Conservation (phyloP, 2,797 vertebrate species). For the Sebastiscus albofasciatus region DNA sequence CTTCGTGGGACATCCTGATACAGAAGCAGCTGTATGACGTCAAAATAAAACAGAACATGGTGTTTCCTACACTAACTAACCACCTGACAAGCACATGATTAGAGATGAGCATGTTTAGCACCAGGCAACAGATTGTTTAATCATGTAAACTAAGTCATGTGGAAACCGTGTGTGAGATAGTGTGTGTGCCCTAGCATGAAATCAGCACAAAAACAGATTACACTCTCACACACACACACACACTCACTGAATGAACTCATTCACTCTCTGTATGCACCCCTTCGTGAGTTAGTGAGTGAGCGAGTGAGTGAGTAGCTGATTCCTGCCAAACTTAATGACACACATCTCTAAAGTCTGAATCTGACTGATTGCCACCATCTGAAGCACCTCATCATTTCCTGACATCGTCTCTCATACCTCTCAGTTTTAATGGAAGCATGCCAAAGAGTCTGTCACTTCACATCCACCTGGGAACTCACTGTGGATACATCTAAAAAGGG, state of each 20-base stretch:
- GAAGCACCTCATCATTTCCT: constrained; percentile 16
- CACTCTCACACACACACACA: not conserved
- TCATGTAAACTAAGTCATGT: constrained; percentile 31
- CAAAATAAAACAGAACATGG: not conserved
- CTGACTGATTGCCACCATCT: constrained; percentile 9
- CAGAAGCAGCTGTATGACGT: not conserved
- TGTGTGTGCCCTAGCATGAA: constrained; percentile 7
- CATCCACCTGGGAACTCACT: not conserved
- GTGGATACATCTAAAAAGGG: not conserved
- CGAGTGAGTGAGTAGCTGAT: not conserved
- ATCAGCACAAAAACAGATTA: constrained; percentile 12
- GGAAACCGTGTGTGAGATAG: constrained; percentile 4
- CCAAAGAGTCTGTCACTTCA: not conserved
- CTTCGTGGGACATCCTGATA: not conserved
- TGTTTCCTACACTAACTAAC: not conserved
- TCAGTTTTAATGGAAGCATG: constrained; percentile 13
- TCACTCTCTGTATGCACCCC: not conserved
- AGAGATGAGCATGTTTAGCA: constrained; percentile 6
- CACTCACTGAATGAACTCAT: not conserved
- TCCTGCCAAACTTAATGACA: constrained; percentile 14
- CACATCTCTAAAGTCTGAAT: constrained; percentile 2
- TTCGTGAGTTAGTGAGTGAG: not conserved
- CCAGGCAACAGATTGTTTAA: constrained; percentile 16
- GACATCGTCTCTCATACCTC: not conserved
- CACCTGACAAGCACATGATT: not conserved